Conservation (phyloP, 1,140 invertebrate genomes). For the Brachionus rubens region DNA sequence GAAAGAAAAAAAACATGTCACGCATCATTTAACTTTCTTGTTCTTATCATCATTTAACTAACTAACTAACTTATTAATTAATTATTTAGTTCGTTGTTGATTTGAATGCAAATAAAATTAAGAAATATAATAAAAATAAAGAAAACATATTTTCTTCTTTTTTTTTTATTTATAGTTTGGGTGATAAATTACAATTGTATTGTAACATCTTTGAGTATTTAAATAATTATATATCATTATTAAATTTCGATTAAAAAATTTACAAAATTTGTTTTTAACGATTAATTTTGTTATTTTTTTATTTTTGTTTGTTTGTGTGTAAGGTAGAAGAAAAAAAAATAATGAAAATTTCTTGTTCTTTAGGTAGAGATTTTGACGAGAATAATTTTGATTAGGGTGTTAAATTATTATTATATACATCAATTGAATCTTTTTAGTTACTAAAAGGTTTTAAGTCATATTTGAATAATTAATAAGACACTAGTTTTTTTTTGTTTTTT, state of each 20-base stretch:
- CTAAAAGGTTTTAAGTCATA: no score
- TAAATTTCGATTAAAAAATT: slow-evolving; percentile 28
- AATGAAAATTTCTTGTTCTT: no score
- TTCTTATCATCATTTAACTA: slow-evolving; percentile 24
- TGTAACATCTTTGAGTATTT: slow-evolving; percentile 27
- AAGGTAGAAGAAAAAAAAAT: background rate
- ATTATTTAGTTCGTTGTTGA: no score
- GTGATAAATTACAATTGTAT: slow-evolving; percentile 41
- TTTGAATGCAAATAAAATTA: slow-evolving; percentile 25
- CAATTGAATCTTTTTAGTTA: no score
- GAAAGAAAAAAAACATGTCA: background rate
- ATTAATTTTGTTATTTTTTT: background rate
- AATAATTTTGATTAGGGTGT: no score
- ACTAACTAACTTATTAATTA: slow-evolving; percentile 39
- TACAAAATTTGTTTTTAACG: background rate
- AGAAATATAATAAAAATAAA: slow-evolving; percentile 13
- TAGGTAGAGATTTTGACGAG: no score
- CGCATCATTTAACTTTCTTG: slow-evolving; percentile 31
- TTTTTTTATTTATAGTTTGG: background rate
- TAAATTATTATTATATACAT: no score
- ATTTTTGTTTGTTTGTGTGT: background rate
- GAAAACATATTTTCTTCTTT: slow-evolving; percentile 33
- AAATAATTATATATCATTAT: slow-evolving; percentile 31
- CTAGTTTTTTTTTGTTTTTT: no score
- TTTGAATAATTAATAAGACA: no score